Conservation (phyloP, 2,797 vertebrate species). For the Pantherophis vulpinus region DNA sequence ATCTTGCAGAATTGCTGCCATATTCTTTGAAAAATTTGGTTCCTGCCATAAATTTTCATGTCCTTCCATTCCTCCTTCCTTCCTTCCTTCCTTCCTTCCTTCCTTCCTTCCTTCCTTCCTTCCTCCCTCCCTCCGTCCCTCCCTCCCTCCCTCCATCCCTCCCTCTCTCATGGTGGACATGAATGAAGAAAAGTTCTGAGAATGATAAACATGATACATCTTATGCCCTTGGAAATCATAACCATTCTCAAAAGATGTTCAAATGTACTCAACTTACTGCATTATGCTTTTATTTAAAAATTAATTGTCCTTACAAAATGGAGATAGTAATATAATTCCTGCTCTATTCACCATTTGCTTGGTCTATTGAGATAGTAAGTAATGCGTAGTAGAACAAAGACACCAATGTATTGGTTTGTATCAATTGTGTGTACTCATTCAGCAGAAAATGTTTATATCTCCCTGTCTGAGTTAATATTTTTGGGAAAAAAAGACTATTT, state of each 20-base stretch:
- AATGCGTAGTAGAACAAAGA: background rate
- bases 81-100: background rate
- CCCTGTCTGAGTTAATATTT: conserved; percentile 17
- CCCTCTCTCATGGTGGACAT: background rate
- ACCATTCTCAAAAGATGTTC: conserved; percentile 7
- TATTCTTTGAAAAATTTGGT: background rate
- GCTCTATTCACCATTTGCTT: conserved; percentile 31
- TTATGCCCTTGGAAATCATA: background rate
- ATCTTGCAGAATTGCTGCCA: background rate
- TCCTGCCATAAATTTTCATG: background rate
- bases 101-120: too few relatives aligned
- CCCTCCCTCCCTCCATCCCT: background rate
- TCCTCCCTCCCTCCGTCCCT: background rate
- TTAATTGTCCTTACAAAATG: conserved; percentile 49
- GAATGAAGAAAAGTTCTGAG: background rate
- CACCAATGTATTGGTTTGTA: conserved; percentile 2
- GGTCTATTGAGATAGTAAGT: conserved; percentile 11
- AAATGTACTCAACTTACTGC: conserved; percentile 35
- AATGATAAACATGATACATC: background rate
- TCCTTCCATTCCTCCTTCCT: background rate
- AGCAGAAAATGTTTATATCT: background rate
- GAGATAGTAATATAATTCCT: conserved; percentile 44
- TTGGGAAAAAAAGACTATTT: conserved; percentile 44
- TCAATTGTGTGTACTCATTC: background rate
- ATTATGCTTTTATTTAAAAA: conserved; percentile 45